These are phyloP conservation scores for Zapus hudsonius DNA, from an alignment of 2,113 vertebrate species.

Conservation along the genomic window DNA sequence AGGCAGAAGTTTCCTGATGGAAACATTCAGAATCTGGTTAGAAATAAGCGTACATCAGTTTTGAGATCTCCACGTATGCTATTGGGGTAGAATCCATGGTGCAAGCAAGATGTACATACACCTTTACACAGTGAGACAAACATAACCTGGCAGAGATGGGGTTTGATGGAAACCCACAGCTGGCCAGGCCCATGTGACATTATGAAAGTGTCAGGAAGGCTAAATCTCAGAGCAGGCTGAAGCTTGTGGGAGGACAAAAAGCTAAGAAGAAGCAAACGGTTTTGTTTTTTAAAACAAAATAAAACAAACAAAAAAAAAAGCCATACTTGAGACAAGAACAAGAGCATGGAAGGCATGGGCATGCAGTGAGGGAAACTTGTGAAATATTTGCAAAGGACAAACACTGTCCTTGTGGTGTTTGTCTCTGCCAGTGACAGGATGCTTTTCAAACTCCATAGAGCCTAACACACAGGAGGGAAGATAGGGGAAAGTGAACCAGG, in stretches of 20 bases:
- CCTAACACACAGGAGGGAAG: background rate
- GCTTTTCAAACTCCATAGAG: background rate
- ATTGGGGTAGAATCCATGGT: background rate
- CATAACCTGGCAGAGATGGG: background rate
- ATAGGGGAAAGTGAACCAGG: background rate
- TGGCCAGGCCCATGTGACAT: conserved; percentile 34
- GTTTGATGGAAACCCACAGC: background rate
- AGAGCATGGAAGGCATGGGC: background rate
- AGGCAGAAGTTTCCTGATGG: background rate
- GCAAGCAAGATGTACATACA: background rate
- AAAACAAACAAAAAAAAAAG: too few relatives aligned
- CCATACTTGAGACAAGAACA: background rate
- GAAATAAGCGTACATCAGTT: background rate
- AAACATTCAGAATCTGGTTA: background rate
- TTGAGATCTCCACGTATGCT: background rate
- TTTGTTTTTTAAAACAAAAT: background rate
- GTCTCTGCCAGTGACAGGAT: background rate
- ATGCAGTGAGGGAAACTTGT: background rate
- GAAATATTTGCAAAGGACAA: conserved; percentile 10
- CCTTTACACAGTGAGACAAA: conserved; percentile 38
- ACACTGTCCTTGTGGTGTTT: background rate
- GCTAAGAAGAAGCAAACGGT: background rate
- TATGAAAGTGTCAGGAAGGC: background rate
- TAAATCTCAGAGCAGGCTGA: conserved; percentile 25
- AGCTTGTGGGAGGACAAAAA: conserved; percentile 14